These are phyloP conservation scores for Calyptomena viridis DNA, from an alignment of 2,113 vertebrate species.

Conservation along the genomic window DNA sequence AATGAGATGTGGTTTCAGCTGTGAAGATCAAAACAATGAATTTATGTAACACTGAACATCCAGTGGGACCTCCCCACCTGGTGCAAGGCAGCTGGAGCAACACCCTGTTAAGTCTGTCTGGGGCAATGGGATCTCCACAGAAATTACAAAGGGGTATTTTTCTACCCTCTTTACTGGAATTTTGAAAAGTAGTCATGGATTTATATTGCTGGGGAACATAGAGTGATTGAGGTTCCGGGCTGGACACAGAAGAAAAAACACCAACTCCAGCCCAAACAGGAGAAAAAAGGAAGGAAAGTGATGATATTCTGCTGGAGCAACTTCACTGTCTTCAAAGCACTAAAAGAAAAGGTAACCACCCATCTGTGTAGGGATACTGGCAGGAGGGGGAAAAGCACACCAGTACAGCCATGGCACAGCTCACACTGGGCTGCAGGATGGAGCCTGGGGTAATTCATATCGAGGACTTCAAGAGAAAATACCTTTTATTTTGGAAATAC, in stretches of 20 bases:
- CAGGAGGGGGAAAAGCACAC: neutral
- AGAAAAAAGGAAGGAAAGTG: neutral
- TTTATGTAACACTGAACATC: neutral
- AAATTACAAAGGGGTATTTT: neutral
- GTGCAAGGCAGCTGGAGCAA: neutral
- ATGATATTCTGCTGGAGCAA: neutral
- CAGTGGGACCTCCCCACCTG: no score
- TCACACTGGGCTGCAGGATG: neutral
- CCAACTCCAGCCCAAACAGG: neutral
- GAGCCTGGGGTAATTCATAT: accelerated
- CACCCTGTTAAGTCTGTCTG: neutral
- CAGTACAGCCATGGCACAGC: neutral
- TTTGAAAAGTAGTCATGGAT: neutral
- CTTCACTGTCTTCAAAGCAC: neutral
- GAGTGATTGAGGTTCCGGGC: neutral
- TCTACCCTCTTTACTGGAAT: neutral
- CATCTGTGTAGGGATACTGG: neutral
- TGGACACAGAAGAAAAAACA: neutral
- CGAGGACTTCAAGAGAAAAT: neutral
- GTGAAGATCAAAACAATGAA: neutral
- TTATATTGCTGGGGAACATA: neutral
- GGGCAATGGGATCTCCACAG: neutral
- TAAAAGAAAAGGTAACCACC: neutral
- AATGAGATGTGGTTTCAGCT: neutral
- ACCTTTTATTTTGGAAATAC: neutral